Conservation (phyloP, 2,797 vertebrate species). For the Apodemus agrarius region DNA sequence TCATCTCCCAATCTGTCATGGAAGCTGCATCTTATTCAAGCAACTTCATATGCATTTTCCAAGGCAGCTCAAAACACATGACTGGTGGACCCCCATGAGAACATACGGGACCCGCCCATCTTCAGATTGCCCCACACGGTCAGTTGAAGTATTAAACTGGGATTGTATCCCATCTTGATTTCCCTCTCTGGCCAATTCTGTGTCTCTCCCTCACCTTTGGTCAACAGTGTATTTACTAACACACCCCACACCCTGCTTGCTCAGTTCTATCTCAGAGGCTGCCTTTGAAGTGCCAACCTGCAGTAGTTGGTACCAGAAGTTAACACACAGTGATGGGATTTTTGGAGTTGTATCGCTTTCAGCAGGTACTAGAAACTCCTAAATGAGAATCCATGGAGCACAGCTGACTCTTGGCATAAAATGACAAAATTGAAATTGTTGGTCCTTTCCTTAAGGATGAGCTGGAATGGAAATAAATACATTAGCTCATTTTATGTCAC, state of each 20-base stretch:
- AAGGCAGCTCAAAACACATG: neutral
- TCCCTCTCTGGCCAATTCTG: neutral
- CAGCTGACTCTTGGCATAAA: neutral
- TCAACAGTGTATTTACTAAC: neutral
- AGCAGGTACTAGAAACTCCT: neutral
- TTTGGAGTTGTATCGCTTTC: neutral
- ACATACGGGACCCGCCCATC: too few species aligned
- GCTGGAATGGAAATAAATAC: neutral
- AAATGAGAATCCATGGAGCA: neutral
- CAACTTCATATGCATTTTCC: neutral
- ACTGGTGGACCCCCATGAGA: neutral
- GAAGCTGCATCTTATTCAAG: neutral
- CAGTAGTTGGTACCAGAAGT: neutral
- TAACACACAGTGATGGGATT: neutral
- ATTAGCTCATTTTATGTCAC: neutral
- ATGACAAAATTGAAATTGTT: neutral
- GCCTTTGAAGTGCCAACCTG: neutral
- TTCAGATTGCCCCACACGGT: neutral
- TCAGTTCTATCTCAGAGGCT: neutral
- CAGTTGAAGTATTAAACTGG: neutral
- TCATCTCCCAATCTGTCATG: neutral
- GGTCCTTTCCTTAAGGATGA: neutral
- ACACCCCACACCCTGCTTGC: neutral
- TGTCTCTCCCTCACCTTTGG: neutral
- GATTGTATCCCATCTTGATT: neutral